These are phyloP conservation scores for Drepana arcuata DNA, from an alignment of 1,140 invertebrate species.

Conservation along the genomic window DNA sequence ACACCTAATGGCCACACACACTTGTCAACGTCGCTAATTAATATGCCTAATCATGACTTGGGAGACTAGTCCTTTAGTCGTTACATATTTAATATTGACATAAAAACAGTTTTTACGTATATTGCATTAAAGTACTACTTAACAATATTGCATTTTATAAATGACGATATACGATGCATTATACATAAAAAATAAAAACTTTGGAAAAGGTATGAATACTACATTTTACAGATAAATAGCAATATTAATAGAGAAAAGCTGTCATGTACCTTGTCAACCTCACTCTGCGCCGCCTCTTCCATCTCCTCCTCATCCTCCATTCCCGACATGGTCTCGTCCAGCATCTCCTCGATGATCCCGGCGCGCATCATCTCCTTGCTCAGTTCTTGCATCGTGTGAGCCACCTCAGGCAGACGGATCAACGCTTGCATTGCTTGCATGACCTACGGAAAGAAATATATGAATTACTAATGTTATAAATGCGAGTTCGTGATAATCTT, in stretches of 20 bases:
- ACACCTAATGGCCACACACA: conserved; percentile 76
- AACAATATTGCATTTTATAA: too few species aligned
- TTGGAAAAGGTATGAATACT: too few species aligned
- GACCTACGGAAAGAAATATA: conserved; percentile 50
- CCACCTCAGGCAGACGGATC: conserved; percentile 92
- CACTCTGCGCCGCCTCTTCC: conserved; percentile 93
- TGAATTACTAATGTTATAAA: not conserved
- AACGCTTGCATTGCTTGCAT: conserved; percentile 98
- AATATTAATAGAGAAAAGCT: too few species aligned
- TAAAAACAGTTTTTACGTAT: too few species aligned
- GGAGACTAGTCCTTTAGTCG: too few species aligned
- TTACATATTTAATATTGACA: too few species aligned
- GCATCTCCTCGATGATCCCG: conserved; percentile 99
- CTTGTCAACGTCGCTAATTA: conserved; percentile 95
- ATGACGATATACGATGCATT: too few species aligned
- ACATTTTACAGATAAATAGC: too few species aligned
- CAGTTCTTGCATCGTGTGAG: conserved; percentile 96
- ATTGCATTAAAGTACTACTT: too few species aligned
- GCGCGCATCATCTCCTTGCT: conserved; percentile 99
- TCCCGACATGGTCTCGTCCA: conserved; percentile 96
- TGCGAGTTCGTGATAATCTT: not conserved
- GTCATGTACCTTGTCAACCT: conserved; percentile 96
- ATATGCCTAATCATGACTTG: too few species aligned
- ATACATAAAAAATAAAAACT: too few species aligned
- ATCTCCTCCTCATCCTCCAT: conserved; percentile 92